Evolutionary conservation across 2,113 vertebrate species (phyloP).

Genomic region (Neofelis nebulosa): DNA sequence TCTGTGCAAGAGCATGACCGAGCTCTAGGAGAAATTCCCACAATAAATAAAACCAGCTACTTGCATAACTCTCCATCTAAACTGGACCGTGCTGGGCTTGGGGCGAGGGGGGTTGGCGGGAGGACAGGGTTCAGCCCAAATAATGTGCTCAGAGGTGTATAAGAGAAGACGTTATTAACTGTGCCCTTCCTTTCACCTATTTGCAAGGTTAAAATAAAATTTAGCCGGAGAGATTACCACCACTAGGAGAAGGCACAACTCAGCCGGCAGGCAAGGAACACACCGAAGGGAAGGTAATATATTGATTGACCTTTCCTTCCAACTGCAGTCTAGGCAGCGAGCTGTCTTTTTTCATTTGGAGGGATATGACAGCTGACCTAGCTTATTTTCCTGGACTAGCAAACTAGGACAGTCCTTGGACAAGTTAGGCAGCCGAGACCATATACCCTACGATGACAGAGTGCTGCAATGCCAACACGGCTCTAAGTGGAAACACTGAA

Average conservation of each 20-base stretch:
- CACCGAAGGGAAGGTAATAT: slow-evolving; percentile 43
- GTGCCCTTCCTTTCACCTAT: slow-evolving; percentile 64
- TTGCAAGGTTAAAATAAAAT: slow-evolving; percentile 73
- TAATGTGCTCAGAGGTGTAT: not conserved
- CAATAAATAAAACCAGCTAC: slow-evolving; percentile 44
- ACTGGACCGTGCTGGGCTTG: not conserved
- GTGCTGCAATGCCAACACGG: not conserved
- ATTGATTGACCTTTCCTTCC: slow-evolving; percentile 68
- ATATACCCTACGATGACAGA: not conserved
- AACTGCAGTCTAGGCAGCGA: slow-evolving; percentile 52
- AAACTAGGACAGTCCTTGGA: slow-evolving; percentile 33
- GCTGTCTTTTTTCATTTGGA: slow-evolving; percentile 67
- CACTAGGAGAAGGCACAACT: slow-evolving; percentile 19
- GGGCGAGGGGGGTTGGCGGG: rapidly evolving
- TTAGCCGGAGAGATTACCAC: slow-evolving; percentile 59
- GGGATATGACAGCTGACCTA: slow-evolving; percentile 58
- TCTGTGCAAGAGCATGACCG: slow-evolving; percentile 39
- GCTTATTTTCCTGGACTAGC: slow-evolving; percentile 58
- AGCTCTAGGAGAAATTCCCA: slow-evolving; percentile 12
- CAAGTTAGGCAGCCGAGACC: not conserved
- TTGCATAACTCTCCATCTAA: slow-evolving; percentile 36
- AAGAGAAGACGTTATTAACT: slow-evolving; percentile 41
- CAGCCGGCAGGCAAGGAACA: slow-evolving; percentile 34
- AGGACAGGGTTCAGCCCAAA: not conserved
- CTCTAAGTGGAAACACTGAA: not conserved